phyloP scores from a whole-genome alignment of 2,888 invertebrate species.

The Ectropis crepuscularia region DNA sequence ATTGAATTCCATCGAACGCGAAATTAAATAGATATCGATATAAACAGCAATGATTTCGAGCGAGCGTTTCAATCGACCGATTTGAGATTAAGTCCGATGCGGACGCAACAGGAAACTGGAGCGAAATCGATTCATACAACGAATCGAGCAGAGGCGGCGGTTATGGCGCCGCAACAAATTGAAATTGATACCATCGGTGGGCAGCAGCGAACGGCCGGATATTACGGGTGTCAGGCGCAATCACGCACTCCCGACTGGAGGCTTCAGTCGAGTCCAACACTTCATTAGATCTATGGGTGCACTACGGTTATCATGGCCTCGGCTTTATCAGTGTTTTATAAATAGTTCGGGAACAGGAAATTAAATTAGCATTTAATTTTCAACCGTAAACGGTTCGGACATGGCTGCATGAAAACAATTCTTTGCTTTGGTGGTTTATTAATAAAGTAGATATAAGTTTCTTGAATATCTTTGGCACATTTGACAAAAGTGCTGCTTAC shows the following conservation, averaged over 20 bases:
- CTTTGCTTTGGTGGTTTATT: no score
- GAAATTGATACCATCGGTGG: conserved; percentile 84
- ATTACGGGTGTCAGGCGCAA: conserved; percentile 82
- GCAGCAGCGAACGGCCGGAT: conserved; percentile 75
- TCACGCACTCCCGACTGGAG: conserved; percentile 69
- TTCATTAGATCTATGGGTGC: conserved; percentile 53
- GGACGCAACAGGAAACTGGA: conserved; percentile 80
- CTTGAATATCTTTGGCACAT: no score
- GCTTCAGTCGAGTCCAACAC: conserved; percentile 55
- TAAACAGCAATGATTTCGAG: conserved; percentile 60
- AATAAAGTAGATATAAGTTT: no score
- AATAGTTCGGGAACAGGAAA: conserved; percentile 1
- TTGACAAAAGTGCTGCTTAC: no score
- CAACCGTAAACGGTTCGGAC: neutral
- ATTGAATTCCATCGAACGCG: conserved; percentile 58
- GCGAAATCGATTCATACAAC: conserved; percentile 79
- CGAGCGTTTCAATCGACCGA: conserved; percentile 71
- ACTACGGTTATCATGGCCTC: conserved; percentile 32
- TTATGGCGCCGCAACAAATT: conserved; percentile 81
- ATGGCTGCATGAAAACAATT: no score
- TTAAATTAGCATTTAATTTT: conserved; percentile 2
- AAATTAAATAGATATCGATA: conserved; percentile 63
- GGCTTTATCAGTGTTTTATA: conserved; percentile 6
- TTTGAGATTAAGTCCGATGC: conserved; percentile 74
- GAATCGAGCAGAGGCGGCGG: conserved; percentile 75